Base-by-base conservation (phyloP, 2,113 vertebrate species). In the Hippoglossus stenolepis region DNA sequence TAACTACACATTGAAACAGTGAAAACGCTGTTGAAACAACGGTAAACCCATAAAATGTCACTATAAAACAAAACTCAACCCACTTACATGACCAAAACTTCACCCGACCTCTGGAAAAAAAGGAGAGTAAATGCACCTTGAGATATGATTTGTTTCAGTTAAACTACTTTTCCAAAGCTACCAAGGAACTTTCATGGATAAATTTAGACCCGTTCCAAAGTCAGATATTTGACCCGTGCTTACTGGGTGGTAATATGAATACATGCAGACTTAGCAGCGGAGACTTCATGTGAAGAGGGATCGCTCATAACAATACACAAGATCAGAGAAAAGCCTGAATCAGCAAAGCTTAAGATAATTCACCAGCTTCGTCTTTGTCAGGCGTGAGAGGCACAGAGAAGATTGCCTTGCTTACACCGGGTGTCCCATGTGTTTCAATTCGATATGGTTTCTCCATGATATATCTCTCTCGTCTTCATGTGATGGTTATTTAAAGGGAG, bases 401-500 rank as follows among this genome's bases (percentile, higher is more conserved):
- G 85, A 87, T 82, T 72, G 82, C 83, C 64, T 35, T 49, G 80
- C 90, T 86, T 84, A 83, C 70, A 40, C 63, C 3, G 23, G 15
- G 35, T 40, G 0, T 86, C 83, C 83, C 82, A 79, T 84, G 90
- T 90, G 84, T 88, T 93, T 85, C 88, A 84, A 84, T 88, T 91
- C 71, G 76, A 87, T 84, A 86, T 67, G 87, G 85, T 89, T 91
- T 82, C 87, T 73, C 82, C 35, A 18, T 85, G 93, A 92, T 93
- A 71, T 87, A 92, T 91, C 84, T 87, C 85, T 89, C 87, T 90
- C 83, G 91, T 91, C 89, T 80, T 89, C 85, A 53, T 88, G 87
- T 93, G 93, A 94, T 91, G 92, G 85, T 94, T 94, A 95, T 94
- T 94, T 94, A 94, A 94, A 90, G 86, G 90, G 92, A 95, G 90